Evolutionary conservation across 2,888 invertebrate species (phyloP).

Genomic region (Drosophila austrosaltans): DNA sequence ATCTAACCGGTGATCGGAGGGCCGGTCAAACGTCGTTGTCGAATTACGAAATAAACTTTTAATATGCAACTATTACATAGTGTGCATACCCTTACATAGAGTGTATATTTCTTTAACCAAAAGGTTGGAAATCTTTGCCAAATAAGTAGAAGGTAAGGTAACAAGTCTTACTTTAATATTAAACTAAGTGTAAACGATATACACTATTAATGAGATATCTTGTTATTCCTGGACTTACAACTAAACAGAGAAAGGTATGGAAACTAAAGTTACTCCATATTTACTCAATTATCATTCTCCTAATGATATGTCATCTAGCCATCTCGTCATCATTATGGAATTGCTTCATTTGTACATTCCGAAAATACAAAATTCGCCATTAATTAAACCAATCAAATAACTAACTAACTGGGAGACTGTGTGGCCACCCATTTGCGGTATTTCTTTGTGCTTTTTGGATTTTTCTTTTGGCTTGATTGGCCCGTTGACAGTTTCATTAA

Average conservation of each 20-base stretch:
- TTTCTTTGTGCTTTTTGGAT: not conserved
- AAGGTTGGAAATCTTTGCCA: not conserved
- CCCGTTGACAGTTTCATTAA: slow-evolving; percentile 61
- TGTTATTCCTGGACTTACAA: too few species aligned
- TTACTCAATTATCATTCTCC: slow-evolving; percentile 23
- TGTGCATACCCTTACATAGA: not conserved
- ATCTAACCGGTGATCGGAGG: not conserved
- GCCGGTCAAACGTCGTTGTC: slow-evolving; percentile 9
- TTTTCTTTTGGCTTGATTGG: slow-evolving; percentile 2
- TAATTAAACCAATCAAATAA: slow-evolving; percentile 50
- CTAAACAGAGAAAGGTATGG: too few species aligned
- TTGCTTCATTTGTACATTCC: slow-evolving; percentile 58
- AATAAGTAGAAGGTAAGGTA: too few species aligned
- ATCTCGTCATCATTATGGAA: slow-evolving; percentile 34
- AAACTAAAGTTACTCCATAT: too few species aligned
- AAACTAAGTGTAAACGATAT: too few species aligned
- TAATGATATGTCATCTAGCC: slow-evolving; percentile 46
- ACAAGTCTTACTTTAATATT: too few species aligned
- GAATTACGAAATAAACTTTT: slow-evolving; percentile 53
- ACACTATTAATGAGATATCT: too few species aligned
- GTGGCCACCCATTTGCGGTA: slow-evolving; percentile 35
- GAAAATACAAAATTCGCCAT: slow-evolving; percentile 41
- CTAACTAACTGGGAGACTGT: not conserved
- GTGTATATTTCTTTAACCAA: slow-evolving; percentile 14
- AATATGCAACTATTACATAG: slow-evolving; percentile 23